Conservation (phyloP, 2,113 vertebrate genomes). For the Lycaon pictus region DNA sequence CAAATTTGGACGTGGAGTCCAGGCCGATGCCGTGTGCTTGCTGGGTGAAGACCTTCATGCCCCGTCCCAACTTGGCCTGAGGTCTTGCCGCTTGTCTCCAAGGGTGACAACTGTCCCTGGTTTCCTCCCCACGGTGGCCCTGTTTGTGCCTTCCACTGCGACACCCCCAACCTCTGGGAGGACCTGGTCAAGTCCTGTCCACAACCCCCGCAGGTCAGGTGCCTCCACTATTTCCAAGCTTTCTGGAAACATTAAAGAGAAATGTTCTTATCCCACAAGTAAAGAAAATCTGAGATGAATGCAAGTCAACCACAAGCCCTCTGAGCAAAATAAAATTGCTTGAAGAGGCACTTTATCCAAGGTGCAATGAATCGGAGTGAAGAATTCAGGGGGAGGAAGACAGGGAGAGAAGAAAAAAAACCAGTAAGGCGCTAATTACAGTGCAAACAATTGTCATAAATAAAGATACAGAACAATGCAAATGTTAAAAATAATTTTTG, state of each 20-base stretch:
- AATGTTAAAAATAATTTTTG: background rate
- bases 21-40: background rate
- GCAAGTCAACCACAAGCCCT: background rate
- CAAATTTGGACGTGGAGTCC: too few species aligned
- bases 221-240: background rate
- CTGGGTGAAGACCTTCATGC: too few species aligned
- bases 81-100: background rate
- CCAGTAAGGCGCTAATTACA: background rate
- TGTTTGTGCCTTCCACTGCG: background rate
- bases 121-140: background rate
- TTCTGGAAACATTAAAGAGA: background rate
- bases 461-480: background rate
- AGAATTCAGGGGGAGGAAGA: background rate
- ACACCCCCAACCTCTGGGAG: background rate
- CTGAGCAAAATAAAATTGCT: background rate
- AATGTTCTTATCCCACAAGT: background rate
- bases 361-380: background rate
- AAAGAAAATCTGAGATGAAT: background rate
- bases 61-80: background rate
- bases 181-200: background rate
- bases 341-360: background rate
- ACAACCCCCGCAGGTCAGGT: accelerated
- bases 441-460: background rate
- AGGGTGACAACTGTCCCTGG: background rate
- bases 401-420: background rate